Conservation (phyloP, 2,113 vertebrate genomes). For the Eretmochelys imbricata region DNA sequence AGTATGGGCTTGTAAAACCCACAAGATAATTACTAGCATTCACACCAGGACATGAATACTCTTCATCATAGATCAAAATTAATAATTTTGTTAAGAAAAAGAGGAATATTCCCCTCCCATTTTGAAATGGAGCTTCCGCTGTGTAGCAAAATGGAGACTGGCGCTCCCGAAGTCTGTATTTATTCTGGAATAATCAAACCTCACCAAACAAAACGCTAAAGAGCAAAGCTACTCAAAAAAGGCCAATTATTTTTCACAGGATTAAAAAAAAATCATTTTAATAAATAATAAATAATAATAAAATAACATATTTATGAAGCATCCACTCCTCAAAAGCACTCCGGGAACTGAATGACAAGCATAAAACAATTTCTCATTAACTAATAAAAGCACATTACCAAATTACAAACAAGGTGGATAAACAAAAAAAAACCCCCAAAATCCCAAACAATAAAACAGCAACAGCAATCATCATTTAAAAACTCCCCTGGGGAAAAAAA, state of each 20-base stretch:
- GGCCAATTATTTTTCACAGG: background rate
- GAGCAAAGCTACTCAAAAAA: background rate
- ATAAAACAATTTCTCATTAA: background rate
- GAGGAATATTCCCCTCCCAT: constrained; percentile 1
- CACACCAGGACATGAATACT: constrained; percentile 36
- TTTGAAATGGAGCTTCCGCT: background rate
- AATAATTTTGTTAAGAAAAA: constrained; percentile 49
- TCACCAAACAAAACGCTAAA: background rate
- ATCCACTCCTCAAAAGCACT: background rate
- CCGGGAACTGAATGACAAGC: background rate
- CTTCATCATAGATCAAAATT: constrained; percentile 54
- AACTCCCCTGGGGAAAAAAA: background rate
- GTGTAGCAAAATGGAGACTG: background rate
- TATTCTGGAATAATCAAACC: background rate
- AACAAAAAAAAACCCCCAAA: background rate
- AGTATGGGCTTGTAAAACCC: constrained; percentile 56
- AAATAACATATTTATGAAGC: no score
- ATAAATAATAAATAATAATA: background rate
- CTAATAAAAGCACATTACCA: background rate
- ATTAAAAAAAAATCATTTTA: background rate
- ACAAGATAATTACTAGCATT: constrained; percentile 46
- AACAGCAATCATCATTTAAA: background rate
- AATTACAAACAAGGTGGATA: background rate
- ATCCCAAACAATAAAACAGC: background rate
- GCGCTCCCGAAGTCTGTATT: background rate